These are phyloP conservation scores for Coronaproctus castanopsis DNA, from an alignment of 2,888 invertebrate genomes.

Conservation along the genomic window DNA sequence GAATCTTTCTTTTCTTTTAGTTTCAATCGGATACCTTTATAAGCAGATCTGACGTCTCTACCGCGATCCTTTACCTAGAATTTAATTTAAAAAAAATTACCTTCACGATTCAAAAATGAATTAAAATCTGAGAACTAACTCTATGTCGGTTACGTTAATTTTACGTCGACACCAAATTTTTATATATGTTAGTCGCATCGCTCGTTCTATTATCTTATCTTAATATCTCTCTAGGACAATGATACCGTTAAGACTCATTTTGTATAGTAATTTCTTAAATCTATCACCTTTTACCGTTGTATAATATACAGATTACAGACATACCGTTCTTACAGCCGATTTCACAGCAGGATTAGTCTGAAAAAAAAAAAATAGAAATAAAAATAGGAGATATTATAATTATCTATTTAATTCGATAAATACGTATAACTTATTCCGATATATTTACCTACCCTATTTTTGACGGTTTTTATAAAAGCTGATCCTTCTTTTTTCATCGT, in stretches of 20 bases:
- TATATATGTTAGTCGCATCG: too few relatives aligned
- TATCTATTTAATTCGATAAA: constrained; percentile 6
- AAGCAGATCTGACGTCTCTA: constrained; percentile 54
- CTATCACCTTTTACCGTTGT: too few relatives aligned
- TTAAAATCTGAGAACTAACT: neutral
- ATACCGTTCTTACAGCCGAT: constrained; percentile 82
- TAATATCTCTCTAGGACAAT: too few relatives aligned
- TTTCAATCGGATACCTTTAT: constrained; percentile 52
- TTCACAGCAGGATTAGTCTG: constrained; percentile 87
- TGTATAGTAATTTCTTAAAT: too few relatives aligned
- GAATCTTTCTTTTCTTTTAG: constrained; percentile 21
- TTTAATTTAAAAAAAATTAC: too few relatives aligned
- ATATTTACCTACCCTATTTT: constrained; percentile 60
- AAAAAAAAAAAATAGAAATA: constrained; percentile 27
- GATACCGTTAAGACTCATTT: too few relatives aligned
- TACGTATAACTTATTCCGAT: too few relatives aligned
- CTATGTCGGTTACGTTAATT: too few relatives aligned
- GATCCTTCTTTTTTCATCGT: constrained; percentile 61
- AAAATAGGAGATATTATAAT: constrained; percentile 13
- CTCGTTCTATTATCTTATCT: too few relatives aligned
- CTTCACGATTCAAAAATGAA: neutral
- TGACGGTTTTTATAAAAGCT: constrained; percentile 66
- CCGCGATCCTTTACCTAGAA: constrained; percentile 48
- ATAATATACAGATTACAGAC: too few relatives aligned
- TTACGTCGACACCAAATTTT: too few relatives aligned